Percentiles rank a stretch among this genome's conserved stretches.
Conservation (phyloP, 2,113 vertebrate species). For the Myanophis thanlyinensis region DNA sequence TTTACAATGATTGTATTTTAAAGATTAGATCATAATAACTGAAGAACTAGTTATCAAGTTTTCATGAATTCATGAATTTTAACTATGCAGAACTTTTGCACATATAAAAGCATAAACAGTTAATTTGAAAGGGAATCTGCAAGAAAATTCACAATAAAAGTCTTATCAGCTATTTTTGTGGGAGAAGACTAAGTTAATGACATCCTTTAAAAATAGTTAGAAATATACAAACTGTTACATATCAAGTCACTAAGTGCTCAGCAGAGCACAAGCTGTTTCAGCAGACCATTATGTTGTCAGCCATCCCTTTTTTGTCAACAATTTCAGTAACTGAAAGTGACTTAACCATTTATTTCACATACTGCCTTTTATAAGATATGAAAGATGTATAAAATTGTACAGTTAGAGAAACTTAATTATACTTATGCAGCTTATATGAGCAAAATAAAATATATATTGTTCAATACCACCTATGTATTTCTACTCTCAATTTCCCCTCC, state of each 20-base stretch:
- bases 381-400: not conserved
- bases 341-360: not conserved
- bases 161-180: not conserved
- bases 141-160: not conserved
- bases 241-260: conserved; percentile 16
- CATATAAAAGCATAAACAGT: not conserved
- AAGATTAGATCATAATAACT: not conserved
- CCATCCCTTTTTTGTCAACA: conserved; percentile 16
- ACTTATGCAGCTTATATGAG: not conserved
- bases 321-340: conserved; percentile 8
- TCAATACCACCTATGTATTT: not conserved
- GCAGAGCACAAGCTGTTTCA: conserved; percentile 29
- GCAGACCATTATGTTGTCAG: not conserved
- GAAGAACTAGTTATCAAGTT: not conserved
- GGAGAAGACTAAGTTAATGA: not conserved
- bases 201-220: not conserved
- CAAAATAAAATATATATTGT: not conserved
- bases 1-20: not conserved
- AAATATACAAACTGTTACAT: not conserved
- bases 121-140: not conserved
- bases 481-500: not conserved
- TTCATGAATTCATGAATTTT: not conserved
- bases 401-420: not conserved
- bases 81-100: not conserved
- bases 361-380: not conserved